Evolutionary conservation across 1,140 invertebrate species (phyloP).

Genomic region (Calephelis nemesis): DNA sequence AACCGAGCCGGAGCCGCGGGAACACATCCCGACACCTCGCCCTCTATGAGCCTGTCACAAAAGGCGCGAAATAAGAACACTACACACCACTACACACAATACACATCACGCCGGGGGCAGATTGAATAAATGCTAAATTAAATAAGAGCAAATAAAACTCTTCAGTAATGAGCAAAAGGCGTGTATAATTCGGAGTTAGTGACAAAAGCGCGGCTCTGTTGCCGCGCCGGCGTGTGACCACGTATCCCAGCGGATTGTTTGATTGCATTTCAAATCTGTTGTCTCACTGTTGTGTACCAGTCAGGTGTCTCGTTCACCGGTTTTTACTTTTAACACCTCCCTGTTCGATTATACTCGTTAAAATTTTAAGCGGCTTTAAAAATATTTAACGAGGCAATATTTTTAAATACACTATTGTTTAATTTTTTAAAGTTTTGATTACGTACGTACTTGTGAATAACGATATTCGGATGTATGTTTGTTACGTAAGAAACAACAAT

Average conservation of each 20-base stretch:
- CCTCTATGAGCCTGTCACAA: slow-evolving; percentile 74
- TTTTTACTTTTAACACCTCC: slow-evolving; percentile 5
- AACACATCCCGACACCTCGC: slow-evolving; percentile 76
- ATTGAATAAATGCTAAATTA: slow-evolving; percentile 79
- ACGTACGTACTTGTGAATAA: too few species aligned
- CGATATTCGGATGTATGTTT: too few species aligned
- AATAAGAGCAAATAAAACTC: slow-evolving; percentile 76
- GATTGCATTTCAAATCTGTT: slow-evolving; percentile 55
- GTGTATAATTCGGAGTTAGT: slow-evolving; percentile 57
- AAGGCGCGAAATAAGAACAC: slow-evolving; percentile 72
- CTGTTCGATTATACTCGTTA: neutral
- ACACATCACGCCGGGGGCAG: slow-evolving; percentile 61
- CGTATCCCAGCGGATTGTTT: slow-evolving; percentile 43
- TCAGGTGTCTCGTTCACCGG: slow-evolving; percentile 14
- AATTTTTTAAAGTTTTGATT: too few species aligned
- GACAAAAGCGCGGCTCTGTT: slow-evolving; percentile 52
- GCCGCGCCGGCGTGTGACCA: slow-evolving; percentile 39
- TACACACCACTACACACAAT: slow-evolving; percentile 50
- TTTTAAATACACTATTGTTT: neutral
- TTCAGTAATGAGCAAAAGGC: slow-evolving; percentile 66
- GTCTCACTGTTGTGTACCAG: slow-evolving; percentile 22
- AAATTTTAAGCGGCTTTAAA: neutral
- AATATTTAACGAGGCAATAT: neutral
- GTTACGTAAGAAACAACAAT: too few species aligned
- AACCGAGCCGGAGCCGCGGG: slow-evolving; percentile 64